Percentiles rank a stretch among this genome's conserved stretches.
Evolutionary conservation across 1,140 invertebrate species (phyloP).

Genomic region (Matsumurasca onukii): DNA sequence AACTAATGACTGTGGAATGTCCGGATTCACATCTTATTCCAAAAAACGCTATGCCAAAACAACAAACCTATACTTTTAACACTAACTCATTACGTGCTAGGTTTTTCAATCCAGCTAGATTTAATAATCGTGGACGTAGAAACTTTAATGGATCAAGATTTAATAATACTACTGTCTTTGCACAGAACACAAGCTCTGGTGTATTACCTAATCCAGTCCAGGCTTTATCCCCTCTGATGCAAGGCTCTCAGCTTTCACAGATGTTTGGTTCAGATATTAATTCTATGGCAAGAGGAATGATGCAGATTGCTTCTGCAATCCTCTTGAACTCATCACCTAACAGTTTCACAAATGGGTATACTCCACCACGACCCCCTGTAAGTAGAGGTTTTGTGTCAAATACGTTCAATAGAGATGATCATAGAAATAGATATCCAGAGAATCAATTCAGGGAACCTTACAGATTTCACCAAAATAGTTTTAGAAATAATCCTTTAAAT

Average conservation of each 20-base stretch:
- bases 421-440: neutral
- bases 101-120: neutral
- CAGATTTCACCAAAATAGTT: neutral
- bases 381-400: neutral
- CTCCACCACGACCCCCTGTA: neutral
- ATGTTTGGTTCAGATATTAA: neutral
- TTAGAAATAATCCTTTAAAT: neutral
- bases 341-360: neutral
- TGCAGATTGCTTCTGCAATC: conserved; percentile 16
- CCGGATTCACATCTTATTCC: conserved; percentile 10
- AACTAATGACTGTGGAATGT: conserved; percentile 3
- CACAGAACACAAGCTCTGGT: neutral
- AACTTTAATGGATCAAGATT: neutral
- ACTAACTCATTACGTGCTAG: neutral
- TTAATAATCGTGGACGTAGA: neutral
- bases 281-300: conserved; percentile 11
- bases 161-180: neutral
- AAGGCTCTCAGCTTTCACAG: neutral
- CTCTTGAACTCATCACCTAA: conserved; percentile 9
- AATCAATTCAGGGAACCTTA: neutral
- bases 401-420: neutral
- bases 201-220: neutral
- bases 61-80: conserved; percentile 3
- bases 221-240: neutral
- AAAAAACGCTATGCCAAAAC: neutral